Evolutionary conservation across 2,113 vertebrate genomes (phyloP).

Genomic region (Eclectus roratus): DNA sequence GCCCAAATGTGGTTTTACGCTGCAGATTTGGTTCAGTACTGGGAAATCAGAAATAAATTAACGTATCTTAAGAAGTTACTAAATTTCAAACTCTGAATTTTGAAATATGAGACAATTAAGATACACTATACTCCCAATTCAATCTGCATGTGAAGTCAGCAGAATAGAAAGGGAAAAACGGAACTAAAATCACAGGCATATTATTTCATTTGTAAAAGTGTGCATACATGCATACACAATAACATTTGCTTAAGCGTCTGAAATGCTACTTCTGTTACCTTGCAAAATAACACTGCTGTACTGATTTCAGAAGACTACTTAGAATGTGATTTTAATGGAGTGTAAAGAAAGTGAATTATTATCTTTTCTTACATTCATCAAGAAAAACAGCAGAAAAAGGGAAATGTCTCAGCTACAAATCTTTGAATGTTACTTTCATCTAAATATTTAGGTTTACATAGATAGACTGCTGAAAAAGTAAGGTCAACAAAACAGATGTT

Average conservation of each 20-base stretch:
- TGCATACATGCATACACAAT: not conserved
- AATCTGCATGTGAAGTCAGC: not conserved
- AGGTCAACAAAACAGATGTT: not conserved
- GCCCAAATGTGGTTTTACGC: not conserved
- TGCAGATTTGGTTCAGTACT: not conserved
- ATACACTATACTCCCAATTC: not conserved
- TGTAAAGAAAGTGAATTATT: constrained; percentile 30
- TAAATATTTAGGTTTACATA: constrained; percentile 14
- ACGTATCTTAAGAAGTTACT: not conserved
- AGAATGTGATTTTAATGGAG: constrained; percentile 45
- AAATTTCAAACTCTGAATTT: not conserved
- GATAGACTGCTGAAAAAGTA: not conserved
- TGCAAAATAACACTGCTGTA: not conserved
- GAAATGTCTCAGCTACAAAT: not conserved
- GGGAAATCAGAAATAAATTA: not conserved
- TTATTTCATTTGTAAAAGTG: not conserved
- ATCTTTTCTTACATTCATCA: not conserved
- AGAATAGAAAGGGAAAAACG: not conserved
- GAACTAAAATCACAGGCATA: not conserved
- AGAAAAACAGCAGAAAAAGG: not conserved
- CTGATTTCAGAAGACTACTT: constrained; percentile 28
- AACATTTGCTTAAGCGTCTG: constrained; percentile 15
- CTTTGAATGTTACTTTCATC: not conserved
- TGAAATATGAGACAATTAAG: not conserved
- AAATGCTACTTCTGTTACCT: constrained; percentile 5